Conservation (phyloP, 2,797 vertebrate species). For the Chromobotia macracanthus region DNA sequence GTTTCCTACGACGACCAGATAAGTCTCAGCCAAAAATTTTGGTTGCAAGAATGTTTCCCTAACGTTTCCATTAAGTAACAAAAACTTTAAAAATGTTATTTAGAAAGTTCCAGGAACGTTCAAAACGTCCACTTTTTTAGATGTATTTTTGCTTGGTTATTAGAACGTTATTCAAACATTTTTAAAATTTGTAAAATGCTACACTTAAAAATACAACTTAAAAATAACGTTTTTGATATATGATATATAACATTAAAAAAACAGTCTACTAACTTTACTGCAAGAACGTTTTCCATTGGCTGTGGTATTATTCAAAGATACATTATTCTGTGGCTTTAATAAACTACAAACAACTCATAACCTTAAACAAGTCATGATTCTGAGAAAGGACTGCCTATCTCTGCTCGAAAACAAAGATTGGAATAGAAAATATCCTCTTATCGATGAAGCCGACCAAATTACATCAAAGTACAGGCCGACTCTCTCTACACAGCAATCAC, state of each 20-base stretch:
- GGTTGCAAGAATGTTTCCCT: background rate
- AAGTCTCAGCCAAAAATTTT: background rate
- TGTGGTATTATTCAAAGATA: constrained; percentile 6
- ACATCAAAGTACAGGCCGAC: background rate
- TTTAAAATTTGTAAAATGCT: no score
- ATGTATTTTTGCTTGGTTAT: no score
- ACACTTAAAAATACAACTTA: no score
- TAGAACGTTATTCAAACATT: no score
- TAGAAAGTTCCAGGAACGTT: no score
- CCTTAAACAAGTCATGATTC: constrained; percentile 7
- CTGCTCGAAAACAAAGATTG: background rate
- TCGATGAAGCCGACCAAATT: constrained; percentile 13
- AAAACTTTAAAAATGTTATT: no score
- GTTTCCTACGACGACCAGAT: background rate
- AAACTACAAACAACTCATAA: constrained; percentile 1
- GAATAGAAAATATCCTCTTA: background rate
- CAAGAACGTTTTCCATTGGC: no score
- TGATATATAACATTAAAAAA: no score
- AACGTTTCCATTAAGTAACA: background rate
- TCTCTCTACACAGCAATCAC: background rate
- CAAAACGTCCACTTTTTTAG: no score
- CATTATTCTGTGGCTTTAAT: background rate
- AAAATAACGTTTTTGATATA: no score
- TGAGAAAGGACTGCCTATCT: background rate
- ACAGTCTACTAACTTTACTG: no score